These are phyloP conservation scores for Eueremaeus valkanovi DNA, from an alignment of 2,888 invertebrate genomes.

Conservation along the genomic window DNA sequence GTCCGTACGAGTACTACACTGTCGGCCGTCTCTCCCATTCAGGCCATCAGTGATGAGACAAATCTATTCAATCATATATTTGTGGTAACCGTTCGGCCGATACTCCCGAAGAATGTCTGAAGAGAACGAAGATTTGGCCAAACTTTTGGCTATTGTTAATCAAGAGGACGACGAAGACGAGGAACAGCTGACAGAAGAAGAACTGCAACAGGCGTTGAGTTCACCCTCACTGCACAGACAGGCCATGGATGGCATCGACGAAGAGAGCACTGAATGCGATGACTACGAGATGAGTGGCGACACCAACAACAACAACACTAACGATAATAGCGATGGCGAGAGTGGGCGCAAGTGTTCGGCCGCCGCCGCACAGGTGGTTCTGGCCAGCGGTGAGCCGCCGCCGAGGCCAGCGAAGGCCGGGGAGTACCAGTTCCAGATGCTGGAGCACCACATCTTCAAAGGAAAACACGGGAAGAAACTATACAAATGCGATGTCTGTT, in stretches of 20 bases:
- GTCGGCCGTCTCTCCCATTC: too few species aligned
- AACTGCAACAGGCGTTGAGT: constrained; percentile 12
- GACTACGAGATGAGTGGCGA: constrained; percentile 10
- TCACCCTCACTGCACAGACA: constrained; percentile 6
- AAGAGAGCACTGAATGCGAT: constrained; percentile 27
- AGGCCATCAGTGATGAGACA: neutral
- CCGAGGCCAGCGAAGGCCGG: neutral
- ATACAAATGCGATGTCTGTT: constrained; percentile 56
- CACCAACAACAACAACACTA: neutral
- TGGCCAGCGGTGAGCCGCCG: neutral
- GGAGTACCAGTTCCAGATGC: constrained; percentile 30
- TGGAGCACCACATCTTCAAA: constrained; percentile 21
- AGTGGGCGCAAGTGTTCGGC: neutral
- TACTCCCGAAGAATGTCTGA: neutral
- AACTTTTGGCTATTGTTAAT: constrained; percentile 17
- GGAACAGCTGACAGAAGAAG: constrained; percentile 20
- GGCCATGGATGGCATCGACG: neutral
- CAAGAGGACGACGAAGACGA: constrained; percentile 24
- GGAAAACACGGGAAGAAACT: constrained; percentile 40
- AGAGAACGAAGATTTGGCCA: constrained; percentile 8
- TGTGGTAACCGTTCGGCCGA: neutral
- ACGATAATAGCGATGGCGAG: neutral
- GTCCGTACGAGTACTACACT: too few species aligned
- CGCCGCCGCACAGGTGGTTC: neutral
- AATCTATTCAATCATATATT: too few species aligned